Percentiles rank a stretch among this genome's conserved stretches.
Conservation (phyloP, 2,888 invertebrate genomes). For the Pristionchus arcanus region DNA sequence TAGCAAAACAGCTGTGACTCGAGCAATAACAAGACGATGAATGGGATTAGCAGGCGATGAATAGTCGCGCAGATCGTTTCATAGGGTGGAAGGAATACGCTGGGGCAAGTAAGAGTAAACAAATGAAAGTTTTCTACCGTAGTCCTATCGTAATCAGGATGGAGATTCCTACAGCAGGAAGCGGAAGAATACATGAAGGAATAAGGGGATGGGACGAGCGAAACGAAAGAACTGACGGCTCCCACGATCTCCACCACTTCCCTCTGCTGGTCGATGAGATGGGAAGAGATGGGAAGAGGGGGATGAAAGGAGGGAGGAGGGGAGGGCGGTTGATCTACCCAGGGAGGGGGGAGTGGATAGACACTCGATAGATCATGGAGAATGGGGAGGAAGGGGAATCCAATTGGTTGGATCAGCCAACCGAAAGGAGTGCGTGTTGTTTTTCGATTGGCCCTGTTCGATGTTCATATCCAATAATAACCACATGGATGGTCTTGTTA, state of each 20-base stretch:
- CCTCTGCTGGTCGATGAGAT: background rate
- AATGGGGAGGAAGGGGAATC: background rate
- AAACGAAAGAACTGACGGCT: background rate
- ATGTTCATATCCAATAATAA: slow-evolving; percentile 14
- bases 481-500: background rate
- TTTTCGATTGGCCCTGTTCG: background rate
- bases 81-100: background rate
- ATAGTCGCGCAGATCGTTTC: background rate
- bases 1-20: background rate
- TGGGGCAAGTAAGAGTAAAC: background rate
- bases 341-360: background rate
- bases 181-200: background rate
- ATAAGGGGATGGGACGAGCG: background rate
- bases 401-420: slow-evolving; percentile 42
- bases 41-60: background rate
- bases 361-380: background rate
- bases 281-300: slow-evolving; percentile 31
- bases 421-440: background rate
- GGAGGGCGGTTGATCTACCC: slow-evolving; percentile 24
- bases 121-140: no score
- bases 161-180: background rate
- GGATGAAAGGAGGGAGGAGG: background rate
- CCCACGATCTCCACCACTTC: slow-evolving; percentile 3
- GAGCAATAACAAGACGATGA: background rate
- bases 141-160: background rate